Base-by-base conservation (phyloP, 2,888 invertebrate species). In the Cheilosia impressa region DNA sequence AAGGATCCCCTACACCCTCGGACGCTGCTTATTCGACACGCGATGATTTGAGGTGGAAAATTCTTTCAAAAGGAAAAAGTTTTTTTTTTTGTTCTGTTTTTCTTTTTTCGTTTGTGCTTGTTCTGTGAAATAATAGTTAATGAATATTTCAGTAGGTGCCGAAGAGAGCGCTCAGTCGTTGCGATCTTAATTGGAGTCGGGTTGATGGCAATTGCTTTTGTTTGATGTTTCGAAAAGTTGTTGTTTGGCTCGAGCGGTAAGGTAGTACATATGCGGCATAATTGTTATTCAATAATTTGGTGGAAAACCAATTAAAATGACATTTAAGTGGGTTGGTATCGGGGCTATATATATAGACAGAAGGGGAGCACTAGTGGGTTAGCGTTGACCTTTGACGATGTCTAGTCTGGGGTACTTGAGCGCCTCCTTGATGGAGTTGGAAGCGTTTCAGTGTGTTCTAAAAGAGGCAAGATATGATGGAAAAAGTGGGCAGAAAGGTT, bases 231-330 rank as follows among this genome's bases (percentile, higher is more conserved):
- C 27, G 17, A 38, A 55, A 65, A 41, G 63, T 63, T 31, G 57
- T 31, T 34, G 31, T 19, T 45, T 27, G 41, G 17, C 17, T 17
- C 17, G 0, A 15, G 24, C 4, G 1, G 27, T 10, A 5, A 41
- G 41, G 34, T 63, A 50, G 57, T 41, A 10, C 41, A 50, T 50
- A 57, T 50, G 57, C 57, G 60, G 52, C 45, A 17, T 52, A 76
- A 68, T 76, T 76, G 76, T 68, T 68, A 76, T 76, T 76, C 76
- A 76, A 76, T 76, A 76, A 68, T 34, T 60, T 76, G 38, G 38
- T 13, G 38, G 10, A 24, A 72, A 66, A 68, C 43, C 68, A 66
- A 76, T 76, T 66, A 76, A 75, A 75, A 65, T 47, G 45, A 60
- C 4, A 41, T 43, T 31, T 22, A 22, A 52, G 17, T 50, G 24